A percentile compares a stretch with the other conserved stretches of the same genome.
Evolutionary conservation across 92 coral and sea anemone species (phyloP).

Genomic region (Epizoanthus illoricatus): DNA sequence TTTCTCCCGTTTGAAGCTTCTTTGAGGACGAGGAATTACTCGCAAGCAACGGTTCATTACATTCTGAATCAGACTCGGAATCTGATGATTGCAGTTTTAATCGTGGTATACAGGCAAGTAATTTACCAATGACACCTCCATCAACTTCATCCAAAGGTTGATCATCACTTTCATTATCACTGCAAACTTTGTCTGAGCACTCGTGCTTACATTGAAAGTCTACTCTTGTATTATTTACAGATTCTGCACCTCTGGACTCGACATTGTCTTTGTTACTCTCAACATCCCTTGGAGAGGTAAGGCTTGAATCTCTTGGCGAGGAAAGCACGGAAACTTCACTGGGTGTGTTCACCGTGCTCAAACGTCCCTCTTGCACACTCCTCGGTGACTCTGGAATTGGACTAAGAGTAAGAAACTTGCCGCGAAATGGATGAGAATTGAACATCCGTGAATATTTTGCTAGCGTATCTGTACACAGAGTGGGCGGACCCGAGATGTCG

Average conservation of each 20-base stretch:
- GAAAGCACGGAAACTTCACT: neutral
- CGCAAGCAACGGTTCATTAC: neutral
- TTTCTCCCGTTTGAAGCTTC: neutral
- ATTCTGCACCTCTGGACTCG: neutral
- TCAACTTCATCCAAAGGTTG: conserved; percentile 67
- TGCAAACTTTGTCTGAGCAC: neutral
- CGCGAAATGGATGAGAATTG: conserved; percentile 50
- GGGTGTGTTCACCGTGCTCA: neutral
- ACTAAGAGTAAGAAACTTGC: conserved; percentile 60
- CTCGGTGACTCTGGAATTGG: conserved; percentile 93
- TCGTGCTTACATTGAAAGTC: neutral
- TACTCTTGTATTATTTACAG: neutral
- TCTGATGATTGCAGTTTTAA: conserved; percentile 30
- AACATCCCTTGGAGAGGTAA: neutral
- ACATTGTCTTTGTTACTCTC: neutral
- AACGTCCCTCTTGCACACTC: neutral
- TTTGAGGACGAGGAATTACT: neutral
- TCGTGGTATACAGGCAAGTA: conserved; percentile 72
- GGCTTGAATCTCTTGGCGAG: neutral
- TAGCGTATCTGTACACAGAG: conserved; percentile 49
- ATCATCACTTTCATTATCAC: conserved; percentile 13
- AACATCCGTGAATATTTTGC: conserved; percentile 46
- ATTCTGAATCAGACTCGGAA: conserved; percentile 36
- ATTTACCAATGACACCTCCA: conserved; percentile 61
- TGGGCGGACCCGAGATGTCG: conserved; percentile 65